phyloP scores from a whole-genome alignment of 2,797 vertebrate genomes.

The Pteronotus mesoamericanus region DNA sequence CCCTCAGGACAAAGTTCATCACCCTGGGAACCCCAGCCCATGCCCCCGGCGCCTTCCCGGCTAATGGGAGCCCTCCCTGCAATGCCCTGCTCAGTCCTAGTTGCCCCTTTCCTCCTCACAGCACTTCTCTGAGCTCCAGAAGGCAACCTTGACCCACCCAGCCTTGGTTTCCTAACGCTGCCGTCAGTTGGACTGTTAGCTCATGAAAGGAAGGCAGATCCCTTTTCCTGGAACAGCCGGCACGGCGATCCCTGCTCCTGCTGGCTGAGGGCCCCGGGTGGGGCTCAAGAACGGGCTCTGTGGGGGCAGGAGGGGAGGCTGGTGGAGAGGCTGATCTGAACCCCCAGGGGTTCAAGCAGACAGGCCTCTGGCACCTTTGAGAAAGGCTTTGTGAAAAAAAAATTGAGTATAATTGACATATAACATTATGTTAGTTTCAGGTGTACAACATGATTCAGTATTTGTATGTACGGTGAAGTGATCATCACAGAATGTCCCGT shows the following conservation, averaged over 20 bases:
- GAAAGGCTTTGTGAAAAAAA: neutral
- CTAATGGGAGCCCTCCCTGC: neutral
- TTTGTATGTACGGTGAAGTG: neutral
- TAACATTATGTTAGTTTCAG: neutral
- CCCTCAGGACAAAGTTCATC: neutral
- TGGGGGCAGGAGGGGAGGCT: neutral
- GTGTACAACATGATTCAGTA: neutral
- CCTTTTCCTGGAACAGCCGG: neutral
- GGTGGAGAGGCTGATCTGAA: neutral
- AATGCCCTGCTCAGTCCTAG: too few species aligned
- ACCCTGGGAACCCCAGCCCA: neutral
- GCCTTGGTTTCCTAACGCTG: neutral
- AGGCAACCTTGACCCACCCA: neutral
- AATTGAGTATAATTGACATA: neutral
- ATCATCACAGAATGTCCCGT: neutral
- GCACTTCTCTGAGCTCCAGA: neutral
- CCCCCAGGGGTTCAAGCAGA: neutral
- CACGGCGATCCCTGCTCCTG: neutral
- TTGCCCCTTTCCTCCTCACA: neutral
- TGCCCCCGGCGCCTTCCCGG: too few species aligned
- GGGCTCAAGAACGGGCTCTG: neutral
- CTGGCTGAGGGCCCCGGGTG: neutral
- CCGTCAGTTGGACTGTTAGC: neutral
- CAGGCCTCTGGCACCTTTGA: neutral
- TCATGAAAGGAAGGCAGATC: neutral